Percentiles rank a stretch among this genome's conserved stretches.
phyloP scores from a whole-genome alignment of 2,113 vertebrate genomes.

The Syngnathus floridae region DNA sequence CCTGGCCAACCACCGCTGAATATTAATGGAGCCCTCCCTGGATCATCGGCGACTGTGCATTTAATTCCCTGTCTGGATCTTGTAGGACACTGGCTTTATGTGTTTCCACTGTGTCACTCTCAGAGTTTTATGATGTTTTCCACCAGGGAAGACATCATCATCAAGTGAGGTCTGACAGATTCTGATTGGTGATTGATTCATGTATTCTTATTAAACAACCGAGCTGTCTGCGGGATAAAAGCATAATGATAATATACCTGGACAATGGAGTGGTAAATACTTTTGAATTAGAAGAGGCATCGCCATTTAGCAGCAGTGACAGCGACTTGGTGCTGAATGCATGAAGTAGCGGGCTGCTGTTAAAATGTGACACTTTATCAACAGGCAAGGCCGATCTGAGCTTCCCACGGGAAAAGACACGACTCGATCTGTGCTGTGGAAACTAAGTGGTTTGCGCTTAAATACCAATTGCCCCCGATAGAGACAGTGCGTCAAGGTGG shows the following conservation, averaged over 20 bases:
- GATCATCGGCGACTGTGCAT: conserved; percentile 56
- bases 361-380: conserved; percentile 57
- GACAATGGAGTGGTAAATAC: background rate
- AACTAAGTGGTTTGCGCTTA: conserved; percentile 52
- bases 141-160: conserved; percentile 41
- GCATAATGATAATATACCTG: conserved; percentile 23
- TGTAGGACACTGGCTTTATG: conserved; percentile 32
- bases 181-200: conserved; percentile 17
- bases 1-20: conserved; percentile 65
- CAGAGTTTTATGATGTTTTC: background rate
- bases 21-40: conserved; percentile 70
- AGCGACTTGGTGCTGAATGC: conserved; percentile 29
- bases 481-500: conserved; percentile 66
- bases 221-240: background rate
- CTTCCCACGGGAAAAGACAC: conserved; percentile 17
- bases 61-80: conserved; percentile 64
- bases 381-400: conserved; percentile 60
- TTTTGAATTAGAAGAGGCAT: conserved; percentile 13
- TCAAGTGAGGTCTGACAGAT: conserved; percentile 45
- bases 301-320: conserved; percentile 20
- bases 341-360: conserved; percentile 35
- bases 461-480: conserved; percentile 34
- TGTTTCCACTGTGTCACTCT: background rate
- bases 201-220: background rate
- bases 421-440: conserved; percentile 29